Base-by-base conservation (phyloP, 1,140 invertebrate species). In the Physella acuta region DNA sequence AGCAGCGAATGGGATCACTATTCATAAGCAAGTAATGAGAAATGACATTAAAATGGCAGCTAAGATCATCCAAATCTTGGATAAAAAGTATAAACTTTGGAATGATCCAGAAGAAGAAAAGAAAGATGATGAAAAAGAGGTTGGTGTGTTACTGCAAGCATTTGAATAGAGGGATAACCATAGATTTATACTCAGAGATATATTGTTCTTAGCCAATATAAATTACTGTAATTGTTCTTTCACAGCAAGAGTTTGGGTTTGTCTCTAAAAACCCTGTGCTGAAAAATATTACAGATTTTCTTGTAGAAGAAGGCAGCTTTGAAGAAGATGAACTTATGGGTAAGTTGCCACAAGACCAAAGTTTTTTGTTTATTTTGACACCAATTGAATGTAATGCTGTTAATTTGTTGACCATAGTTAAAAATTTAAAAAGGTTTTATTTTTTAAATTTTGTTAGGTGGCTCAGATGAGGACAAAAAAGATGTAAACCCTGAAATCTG, bases 301-400 rank as follows among this genome's bases (percentile, higher is more conserved):
- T 99, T 24, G 98, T 99, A 70, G 97, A 99, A 84, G 97, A 99
- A 88, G 95, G 94, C 0, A 96, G 93, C 28, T 97, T 94, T 17
- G 97, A 99, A 86, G 97, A 99, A 82, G 97, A 99, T 79, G 96
- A 98, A 82, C 85, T 98, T 0, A 82, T 99, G 5, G 96, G 96
- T 20, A 74, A 65, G 66, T 66, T 8, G 8, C 2, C 24, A 0
- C 28, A 0, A n/a, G n/a, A n/a, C n/a, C n/a, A n/a, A n/a, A n/a
- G n/a, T n/a, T n/a, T n/a, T n/a, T n/a, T n/a, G n/a, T n/a, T n/a
- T n/a, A 44, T 44, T 20, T 44, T 44, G 39, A 11, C 39, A 44
- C 20, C 20, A 44, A 44, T 44, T 44, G 39, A 44, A 44, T 44
- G 39, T 11, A 20, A 44, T 44, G 39, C 20, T 44, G 44, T 14